Evolutionary conservation across 2,797 vertebrate genomes (phyloP).

Genomic region (Sebastes wilsoni): DNA sequence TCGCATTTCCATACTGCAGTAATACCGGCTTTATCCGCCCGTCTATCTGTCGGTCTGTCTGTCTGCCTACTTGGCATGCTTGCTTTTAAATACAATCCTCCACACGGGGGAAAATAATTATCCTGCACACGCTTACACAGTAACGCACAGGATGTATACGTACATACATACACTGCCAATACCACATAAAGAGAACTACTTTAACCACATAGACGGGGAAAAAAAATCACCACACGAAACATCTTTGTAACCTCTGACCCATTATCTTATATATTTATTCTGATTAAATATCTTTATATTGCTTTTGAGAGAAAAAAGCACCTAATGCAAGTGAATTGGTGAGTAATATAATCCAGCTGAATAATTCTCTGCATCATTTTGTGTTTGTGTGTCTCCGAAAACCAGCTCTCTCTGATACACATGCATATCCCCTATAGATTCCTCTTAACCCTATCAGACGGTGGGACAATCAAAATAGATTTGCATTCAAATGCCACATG

Average conservation of each 20-base stretch:
- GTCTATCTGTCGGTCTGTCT: slow-evolving; percentile 60
- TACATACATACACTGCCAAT: neutral
- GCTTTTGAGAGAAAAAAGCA: slow-evolving; percentile 51
- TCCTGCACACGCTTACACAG: slow-evolving; percentile 13
- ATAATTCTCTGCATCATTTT: slow-evolving; percentile 64
- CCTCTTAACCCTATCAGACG: slow-evolving; percentile 78
- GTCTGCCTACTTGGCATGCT: slow-evolving; percentile 64
- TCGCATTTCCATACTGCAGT: slow-evolving; percentile 81
- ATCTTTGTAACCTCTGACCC: slow-evolving; percentile 51
- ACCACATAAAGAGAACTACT: slow-evolving; percentile 9
- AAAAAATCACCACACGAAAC: slow-evolving; percentile 10
- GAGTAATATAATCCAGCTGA: slow-evolving; percentile 68
- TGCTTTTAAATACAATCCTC: slow-evolving; percentile 66
- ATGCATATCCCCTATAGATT: slow-evolving; percentile 76
- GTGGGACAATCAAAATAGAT: slow-evolving; percentile 80
- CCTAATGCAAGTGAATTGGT: slow-evolving; percentile 67
- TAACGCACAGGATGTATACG: slow-evolving; percentile 8
- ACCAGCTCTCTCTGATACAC: slow-evolving; percentile 46
- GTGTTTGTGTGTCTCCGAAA: slow-evolving; percentile 28
- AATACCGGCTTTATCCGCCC: slow-evolving; percentile 64
- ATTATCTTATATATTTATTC: slow-evolving; percentile 55
- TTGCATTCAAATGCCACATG: slow-evolving; percentile 83
- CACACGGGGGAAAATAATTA: slow-evolving; percentile 56
- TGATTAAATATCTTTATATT: slow-evolving; percentile 69
- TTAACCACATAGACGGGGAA: slow-evolving; percentile 9